Evolutionary conservation across 2,797 vertebrate species (phyloP).

Genomic region (Acomys russatus): DNA sequence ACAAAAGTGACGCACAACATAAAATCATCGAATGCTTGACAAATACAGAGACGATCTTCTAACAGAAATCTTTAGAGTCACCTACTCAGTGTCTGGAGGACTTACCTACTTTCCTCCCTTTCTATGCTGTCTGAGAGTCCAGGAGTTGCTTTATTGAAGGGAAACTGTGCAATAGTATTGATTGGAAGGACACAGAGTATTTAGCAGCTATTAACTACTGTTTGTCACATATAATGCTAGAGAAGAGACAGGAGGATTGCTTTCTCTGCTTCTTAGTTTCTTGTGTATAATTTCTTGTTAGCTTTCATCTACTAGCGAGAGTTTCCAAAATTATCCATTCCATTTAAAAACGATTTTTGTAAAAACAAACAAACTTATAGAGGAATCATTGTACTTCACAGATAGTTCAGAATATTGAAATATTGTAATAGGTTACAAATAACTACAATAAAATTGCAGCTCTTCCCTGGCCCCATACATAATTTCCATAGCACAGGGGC

Average conservation of each 20-base stretch:
- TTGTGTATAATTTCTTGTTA: not conserved
- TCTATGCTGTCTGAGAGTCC: not conserved
- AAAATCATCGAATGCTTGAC: not conserved
- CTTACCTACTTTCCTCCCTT: not conserved
- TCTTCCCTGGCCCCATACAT: not conserved
- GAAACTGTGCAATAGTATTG: not conserved
- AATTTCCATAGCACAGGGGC: not conserved
- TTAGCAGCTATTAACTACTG: not conserved
- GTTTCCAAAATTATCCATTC: not conserved
- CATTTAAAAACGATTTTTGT: not conserved
- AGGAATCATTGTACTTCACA: not conserved
- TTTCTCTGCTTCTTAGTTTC: constrained; percentile 1
- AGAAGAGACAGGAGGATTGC: not conserved
- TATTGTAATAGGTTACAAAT: not conserved
- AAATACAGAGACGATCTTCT: not conserved
- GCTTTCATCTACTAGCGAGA: not conserved
- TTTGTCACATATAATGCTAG: not conserved
- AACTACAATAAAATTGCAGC: not conserved
- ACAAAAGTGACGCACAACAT: not conserved
- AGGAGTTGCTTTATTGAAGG: not conserved
- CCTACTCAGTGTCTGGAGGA: not conserved
- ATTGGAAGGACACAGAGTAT: not conserved
- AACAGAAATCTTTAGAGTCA: not conserved
- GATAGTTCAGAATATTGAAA: not conserved
- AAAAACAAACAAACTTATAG: not conserved